Base-by-base conservation (phyloP, 2,797 vertebrate species). In the Gymnoscopelus braueri region DNA sequence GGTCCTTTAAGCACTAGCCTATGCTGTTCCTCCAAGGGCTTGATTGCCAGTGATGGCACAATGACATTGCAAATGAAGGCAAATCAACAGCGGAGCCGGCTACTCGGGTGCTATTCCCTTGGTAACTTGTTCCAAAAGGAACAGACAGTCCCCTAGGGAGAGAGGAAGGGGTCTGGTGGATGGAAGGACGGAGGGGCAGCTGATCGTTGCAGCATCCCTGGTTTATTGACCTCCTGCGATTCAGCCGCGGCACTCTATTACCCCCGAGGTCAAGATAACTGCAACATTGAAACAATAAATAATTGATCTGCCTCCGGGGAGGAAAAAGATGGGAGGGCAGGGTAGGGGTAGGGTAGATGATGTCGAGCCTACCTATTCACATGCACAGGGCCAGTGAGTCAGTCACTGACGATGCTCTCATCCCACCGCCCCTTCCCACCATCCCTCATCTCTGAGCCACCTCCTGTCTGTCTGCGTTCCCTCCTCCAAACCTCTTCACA, bases 271-370 rank as follows among this genome's bases (percentile, higher is more conserved):
- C 70, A 73, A 63, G 69, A 80, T 54, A 68, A 81, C 60, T 59
- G 60, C 56, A 74, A 72, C 51, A 68, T 65, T 77, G 47, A 78
- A 83, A 82, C 64, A 49, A 71, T 73, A 75, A 84, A 86, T 83
- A 84, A 89, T 74, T 60, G 72, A 81, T 78, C 52, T 50, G 59
- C 64, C 35, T 60, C 39, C 19, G 51, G 4, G 56, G 53, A 9
- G 58, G 59, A 44, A 24, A 10, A 14, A 56, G 51, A 48, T 19
- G 52, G 35, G 63, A 54, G 11, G 5, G 26, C 60, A 54, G 11
- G 5, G 26, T 56, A 24, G 48, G 48, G 50, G 12, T 10, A 29
- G 59, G 59, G 65, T 44, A 65, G 69, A 67, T 47, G 48, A 51
- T 56, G 60, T 53, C 61, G 68, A 59, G 67, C 49, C 65, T 67